Evolutionary conservation across 2,888 invertebrate species (phyloP).

Genomic region (Sphaeridia pumilis): DNA sequence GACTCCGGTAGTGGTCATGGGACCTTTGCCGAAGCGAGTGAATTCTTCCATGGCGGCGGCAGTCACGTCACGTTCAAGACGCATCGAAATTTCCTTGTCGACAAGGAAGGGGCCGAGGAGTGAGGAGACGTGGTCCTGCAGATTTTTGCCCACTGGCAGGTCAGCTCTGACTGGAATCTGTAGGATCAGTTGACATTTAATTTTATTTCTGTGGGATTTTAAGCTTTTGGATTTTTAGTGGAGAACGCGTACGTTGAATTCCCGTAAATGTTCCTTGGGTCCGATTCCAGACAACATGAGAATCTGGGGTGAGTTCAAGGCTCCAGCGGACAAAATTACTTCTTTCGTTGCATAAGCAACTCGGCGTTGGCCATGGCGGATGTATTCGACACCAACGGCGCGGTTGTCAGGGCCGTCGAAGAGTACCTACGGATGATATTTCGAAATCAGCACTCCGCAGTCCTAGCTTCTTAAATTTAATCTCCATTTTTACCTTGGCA

Average conservation of each 20-base stretch:
- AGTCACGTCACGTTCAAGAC: slow-evolving; percentile 31
- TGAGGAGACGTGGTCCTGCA: slow-evolving; percentile 24
- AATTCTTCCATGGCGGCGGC: slow-evolving; percentile 26
- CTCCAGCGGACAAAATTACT: slow-evolving; percentile 31
- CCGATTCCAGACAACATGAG: slow-evolving; percentile 34
- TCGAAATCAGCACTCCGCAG: too few species aligned
- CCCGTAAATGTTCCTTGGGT: slow-evolving; percentile 25
- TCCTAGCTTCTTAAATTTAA: too few species aligned
- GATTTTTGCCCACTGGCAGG: slow-evolving; percentile 32
- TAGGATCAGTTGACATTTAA: slow-evolving; percentile 2
- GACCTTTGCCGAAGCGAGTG: slow-evolving; percentile 27
- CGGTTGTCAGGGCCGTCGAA: slow-evolving; percentile 23
- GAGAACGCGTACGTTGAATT: slow-evolving; percentile 4
- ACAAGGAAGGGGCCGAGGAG: slow-evolving; percentile 32
- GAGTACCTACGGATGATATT: slow-evolving; percentile 26
- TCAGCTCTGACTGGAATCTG: slow-evolving; percentile 23
- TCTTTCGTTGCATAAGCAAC: slow-evolving; percentile 21
- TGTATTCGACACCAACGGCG: slow-evolving; percentile 32
- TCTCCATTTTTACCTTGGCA: slow-evolving; percentile 20
- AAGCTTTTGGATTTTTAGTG: too few species aligned
- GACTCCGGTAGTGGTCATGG: slow-evolving; percentile 29
- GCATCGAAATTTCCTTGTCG: slow-evolving; percentile 26
- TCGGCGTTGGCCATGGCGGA: slow-evolving; percentile 26
- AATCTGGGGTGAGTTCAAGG: slow-evolving; percentile 28
- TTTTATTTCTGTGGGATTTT: too few species aligned